These are phyloP conservation scores for Podarcis siculus DNA, from an alignment of 2,797 vertebrate genomes.

Conservation along the genomic window DNA sequence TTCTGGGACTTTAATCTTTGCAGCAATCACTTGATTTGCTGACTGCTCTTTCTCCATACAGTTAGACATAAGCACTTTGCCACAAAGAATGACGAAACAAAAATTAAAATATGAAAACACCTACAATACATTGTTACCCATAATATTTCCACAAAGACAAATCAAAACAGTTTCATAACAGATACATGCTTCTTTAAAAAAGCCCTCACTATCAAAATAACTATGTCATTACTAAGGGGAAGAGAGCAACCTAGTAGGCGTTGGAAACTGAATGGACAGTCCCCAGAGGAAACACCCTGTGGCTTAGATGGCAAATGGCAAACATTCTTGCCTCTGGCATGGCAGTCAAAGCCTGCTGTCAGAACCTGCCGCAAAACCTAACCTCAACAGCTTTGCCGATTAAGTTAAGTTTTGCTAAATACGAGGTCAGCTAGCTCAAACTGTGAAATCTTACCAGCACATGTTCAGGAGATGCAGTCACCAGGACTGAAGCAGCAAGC, in stretches of 20 bases:
- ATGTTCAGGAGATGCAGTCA: not conserved
- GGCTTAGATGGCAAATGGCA: not conserved
- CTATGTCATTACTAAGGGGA: not conserved
- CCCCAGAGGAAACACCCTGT: not conserved
- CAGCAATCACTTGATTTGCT: not conserved
- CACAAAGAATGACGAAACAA: not conserved
- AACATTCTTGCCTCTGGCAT: not conserved
- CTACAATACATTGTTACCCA: not conserved
- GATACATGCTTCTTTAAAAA: not conserved
- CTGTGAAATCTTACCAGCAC: not conserved
- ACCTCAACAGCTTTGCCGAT: not conserved
- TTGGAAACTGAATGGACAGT: not conserved
- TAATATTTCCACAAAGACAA: not conserved
- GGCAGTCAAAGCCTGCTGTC: not conserved
- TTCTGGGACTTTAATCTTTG: not conserved
- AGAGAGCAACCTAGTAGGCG: not conserved
- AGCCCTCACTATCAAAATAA: not conserved
- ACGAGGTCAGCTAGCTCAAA: not conserved
- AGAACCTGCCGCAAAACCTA: not conserved
- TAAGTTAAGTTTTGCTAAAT: not conserved
- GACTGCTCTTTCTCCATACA: not conserved
- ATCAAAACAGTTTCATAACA: conserved; percentile 2
- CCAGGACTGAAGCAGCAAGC: not conserved
- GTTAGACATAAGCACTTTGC: not conserved
- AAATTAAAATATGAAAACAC: not conserved